phyloP scores from a whole-genome alignment of 2,113 vertebrate genomes.

The Ancistrus triradiatus region DNA sequence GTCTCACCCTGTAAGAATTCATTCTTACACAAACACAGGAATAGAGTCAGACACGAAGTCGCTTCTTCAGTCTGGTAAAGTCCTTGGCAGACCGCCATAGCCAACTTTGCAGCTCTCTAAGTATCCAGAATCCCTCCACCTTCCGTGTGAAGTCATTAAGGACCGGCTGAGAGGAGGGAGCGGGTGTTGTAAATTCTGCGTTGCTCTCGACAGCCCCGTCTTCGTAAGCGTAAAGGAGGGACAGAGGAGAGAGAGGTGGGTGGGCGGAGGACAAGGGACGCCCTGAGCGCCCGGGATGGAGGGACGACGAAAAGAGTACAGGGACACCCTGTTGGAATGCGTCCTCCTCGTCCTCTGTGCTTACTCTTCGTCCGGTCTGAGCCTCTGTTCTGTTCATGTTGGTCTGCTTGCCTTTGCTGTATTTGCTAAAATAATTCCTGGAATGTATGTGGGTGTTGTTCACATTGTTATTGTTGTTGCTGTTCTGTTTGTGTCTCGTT shows the following conservation, averaged over 20 bases:
- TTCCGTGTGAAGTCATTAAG: constrained; percentile 89
- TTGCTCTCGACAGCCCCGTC: constrained; percentile 52
- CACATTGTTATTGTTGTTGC: constrained; percentile 27
- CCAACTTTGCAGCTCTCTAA: constrained; percentile 96
- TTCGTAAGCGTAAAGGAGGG: constrained; percentile 65
- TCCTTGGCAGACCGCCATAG: constrained; percentile 95
- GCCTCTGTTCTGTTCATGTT: constrained; percentile 9
- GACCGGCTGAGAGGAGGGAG: constrained; percentile 54
- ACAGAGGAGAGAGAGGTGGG: constrained; percentile 62
- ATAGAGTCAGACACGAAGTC: constrained; percentile 59
- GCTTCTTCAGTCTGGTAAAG: constrained; percentile 93
- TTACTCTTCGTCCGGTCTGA: constrained; percentile 12
- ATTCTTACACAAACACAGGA: not conserved
- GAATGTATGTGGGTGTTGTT: constrained; percentile 22
- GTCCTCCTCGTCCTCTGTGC: constrained; percentile 13
- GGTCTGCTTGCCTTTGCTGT: constrained; percentile 7
- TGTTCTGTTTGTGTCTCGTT: constrained; percentile 51
- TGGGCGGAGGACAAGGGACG: constrained; percentile 64
- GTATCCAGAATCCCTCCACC: constrained; percentile 95
- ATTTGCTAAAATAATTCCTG: constrained; percentile 24
- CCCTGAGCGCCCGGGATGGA: constrained; percentile 48
- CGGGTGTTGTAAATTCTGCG: constrained; percentile 55
- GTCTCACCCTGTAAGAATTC: not conserved
- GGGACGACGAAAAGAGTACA: constrained; percentile 44
- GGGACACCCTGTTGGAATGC: constrained; percentile 15